Evolutionary conservation across 2,888 invertebrate species (phyloP).

Genomic region (Cephus pulcher): DNA sequence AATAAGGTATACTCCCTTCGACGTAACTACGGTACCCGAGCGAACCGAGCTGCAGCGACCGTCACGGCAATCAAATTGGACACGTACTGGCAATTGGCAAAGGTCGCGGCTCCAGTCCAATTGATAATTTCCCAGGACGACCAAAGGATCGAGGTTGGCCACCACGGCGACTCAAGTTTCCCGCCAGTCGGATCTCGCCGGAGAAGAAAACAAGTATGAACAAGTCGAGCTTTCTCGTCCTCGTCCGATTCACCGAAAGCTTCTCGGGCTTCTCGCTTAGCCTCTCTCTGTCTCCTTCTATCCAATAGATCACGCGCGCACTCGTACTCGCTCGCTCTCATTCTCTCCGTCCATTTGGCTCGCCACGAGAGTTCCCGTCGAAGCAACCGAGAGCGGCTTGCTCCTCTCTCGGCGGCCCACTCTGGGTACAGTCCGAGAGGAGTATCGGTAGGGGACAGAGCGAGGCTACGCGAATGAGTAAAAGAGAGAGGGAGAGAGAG

Average conservation of each 20-base stretch:
- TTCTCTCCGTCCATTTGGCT: background rate
- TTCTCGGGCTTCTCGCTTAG: constrained; percentile 19
- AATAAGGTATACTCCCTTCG: background rate
- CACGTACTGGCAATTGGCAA: no score
- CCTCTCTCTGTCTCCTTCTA: constrained; percentile 4
- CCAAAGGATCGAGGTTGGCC: constrained; percentile 18
- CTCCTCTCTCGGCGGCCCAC: no score
- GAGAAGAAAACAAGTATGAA: constrained; percentile 19
- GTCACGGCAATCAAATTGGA: no score
- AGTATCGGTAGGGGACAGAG: background rate
- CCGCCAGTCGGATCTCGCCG: constrained; percentile 13
- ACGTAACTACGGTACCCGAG: background rate
- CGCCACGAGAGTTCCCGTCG: background rate
- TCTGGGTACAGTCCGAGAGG: constrained; percentile 4
- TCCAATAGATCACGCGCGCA: no score
- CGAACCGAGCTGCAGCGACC: background rate
- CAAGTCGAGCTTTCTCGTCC: constrained; percentile 33
- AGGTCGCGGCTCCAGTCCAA: no score
- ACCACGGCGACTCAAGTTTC: constrained; percentile 28
- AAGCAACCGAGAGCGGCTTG: background rate
- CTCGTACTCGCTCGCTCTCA: no score
- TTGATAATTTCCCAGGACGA: background rate
- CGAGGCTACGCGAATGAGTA: background rate
- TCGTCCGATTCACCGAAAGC: constrained; percentile 16
- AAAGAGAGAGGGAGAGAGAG: constrained; percentile 22